Evolutionary conservation across 2,888 invertebrate genomes (phyloP), one percentile per base, ranked within the genome.

Genomic region (Rhingia campestris): DNA sequence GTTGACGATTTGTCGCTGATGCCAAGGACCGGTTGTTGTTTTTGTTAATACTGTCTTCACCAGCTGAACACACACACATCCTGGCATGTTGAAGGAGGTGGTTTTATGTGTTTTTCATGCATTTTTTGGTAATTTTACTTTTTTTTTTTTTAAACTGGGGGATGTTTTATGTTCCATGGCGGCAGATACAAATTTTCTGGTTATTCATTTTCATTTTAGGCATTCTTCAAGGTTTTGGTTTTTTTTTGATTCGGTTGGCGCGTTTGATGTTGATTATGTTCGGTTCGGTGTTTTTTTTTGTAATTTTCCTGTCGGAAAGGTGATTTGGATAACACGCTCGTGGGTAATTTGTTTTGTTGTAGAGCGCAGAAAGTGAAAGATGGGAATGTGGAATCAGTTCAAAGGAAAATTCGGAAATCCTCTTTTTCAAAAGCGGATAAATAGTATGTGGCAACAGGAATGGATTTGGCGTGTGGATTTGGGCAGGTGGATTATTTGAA

Each of bases 131-230:
- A 51, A 35, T 45, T 43, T 30, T 33, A 30, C 4, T 39, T 6
- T 49, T 30, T 37, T 39, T 53, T 56, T 47, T 39, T 45, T 12
- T 6, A 35, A 5, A 12, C 22, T 5, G 51, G 45, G 59, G 76
- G 67, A 76, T 76, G 76, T 69, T 76, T 75, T 67, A 69, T 61
- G 67, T 61, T 69, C 47, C 61, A 54, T 61, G 67, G 67, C 76
- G 67, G 67, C 67, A 69, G 67, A 76, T 76, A 69, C 61, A 76
- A 76, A 69, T 76, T 76, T 53, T 76, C 67, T 61, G 67, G 67
- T 69, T 76, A 76, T 69, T 67, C 67, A 76, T 76, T 76, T 69
- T 76, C 61, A 69, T 76, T 76, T 69, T 22, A 61, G 67, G 7
- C 61, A 69, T 61, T 69, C 67, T 54, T 76, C 61, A 76, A 76